A percentile compares a stretch with the other conserved stretches of the same genome.
phyloP scores from a whole-genome alignment of 2,113 vertebrate genomes.

The Meriones unguiculatus region DNA sequence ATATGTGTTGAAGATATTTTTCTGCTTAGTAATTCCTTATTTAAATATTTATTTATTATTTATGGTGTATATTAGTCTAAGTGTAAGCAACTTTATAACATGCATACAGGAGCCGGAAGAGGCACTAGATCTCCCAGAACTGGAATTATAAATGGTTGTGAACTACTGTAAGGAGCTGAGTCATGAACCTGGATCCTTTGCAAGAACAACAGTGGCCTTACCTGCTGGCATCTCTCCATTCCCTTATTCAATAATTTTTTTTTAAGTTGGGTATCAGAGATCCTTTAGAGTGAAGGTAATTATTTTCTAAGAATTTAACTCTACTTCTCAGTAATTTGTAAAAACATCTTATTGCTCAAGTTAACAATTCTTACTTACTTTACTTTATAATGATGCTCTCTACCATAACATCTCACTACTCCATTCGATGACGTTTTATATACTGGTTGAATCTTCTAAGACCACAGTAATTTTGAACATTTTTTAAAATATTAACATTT shows the following conservation, averaged over 20 bases:
- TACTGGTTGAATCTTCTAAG: slow-evolving; percentile 1
- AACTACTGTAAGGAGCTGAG: background rate
- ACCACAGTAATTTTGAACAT: slow-evolving; percentile 15
- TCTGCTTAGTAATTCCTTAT: background rate
- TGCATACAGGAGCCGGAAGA: background rate
- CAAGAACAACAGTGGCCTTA: background rate
- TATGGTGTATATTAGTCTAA: background rate
- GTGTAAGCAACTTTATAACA: background rate
- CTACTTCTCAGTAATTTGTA: background rate
- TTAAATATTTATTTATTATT: background rate
- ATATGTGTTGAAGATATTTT: background rate
- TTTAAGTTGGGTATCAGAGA: background rate
- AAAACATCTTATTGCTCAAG: background rate
- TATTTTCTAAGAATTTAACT: slow-evolving; percentile 24
- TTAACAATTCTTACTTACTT: background rate
- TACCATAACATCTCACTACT: slow-evolving; percentile 5
- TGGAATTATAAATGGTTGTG: background rate
- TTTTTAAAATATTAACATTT: slow-evolving; percentile 30
- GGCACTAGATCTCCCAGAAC: background rate
- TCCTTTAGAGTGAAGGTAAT: background rate
- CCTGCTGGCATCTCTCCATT: no score
- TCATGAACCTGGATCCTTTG: background rate
- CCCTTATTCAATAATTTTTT: background rate
- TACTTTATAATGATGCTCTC: background rate
- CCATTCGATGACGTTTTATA: background rate